Conservation (phyloP, 2,797 vertebrate genomes). For the Microctenopoma stevenorrisi region DNA sequence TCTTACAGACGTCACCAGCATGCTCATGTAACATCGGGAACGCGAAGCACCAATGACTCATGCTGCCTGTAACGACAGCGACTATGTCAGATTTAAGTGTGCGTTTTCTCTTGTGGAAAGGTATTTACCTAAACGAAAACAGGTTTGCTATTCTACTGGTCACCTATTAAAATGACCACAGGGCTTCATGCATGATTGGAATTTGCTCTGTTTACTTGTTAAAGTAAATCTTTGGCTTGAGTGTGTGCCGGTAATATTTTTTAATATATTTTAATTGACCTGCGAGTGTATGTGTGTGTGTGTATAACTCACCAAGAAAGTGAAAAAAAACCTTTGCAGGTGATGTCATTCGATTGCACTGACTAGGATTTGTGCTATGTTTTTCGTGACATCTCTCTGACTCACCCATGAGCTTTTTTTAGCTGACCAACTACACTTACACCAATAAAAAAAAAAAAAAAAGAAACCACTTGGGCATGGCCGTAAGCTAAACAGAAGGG, state of each 20-base stretch:
- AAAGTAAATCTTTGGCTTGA: not conserved
- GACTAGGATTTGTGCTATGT: not conserved
- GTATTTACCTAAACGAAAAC: not conserved
- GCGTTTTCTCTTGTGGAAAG: conserved; percentile 2
- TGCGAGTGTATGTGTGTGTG: not conserved
- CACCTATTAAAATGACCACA: conserved; percentile 9
- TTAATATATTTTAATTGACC: not conserved
- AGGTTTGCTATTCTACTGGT: conserved; percentile 3
- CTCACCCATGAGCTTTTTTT: not conserved
- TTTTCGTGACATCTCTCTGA: not conserved
- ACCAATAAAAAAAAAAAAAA: not conserved
- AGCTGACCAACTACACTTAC: not conserved
- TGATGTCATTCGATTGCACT: not conserved
- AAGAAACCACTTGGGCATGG: not conserved
- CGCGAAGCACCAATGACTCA: conserved; percentile 23
- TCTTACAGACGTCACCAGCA: conserved; percentile 52
- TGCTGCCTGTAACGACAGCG: conserved; percentile 23
- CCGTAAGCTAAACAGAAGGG: not conserved
- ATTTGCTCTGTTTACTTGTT: not conserved
- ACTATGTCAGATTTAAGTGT: conserved; percentile 14
- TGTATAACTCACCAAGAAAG: too few species aligned
- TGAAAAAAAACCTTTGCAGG: too few species aligned
- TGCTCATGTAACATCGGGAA: conserved; percentile 25
- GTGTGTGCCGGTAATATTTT: not conserved
- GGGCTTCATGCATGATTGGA: not conserved